phyloP scores from a whole-genome alignment of 2,797 vertebrate genomes.

The Valencia hispanica region DNA sequence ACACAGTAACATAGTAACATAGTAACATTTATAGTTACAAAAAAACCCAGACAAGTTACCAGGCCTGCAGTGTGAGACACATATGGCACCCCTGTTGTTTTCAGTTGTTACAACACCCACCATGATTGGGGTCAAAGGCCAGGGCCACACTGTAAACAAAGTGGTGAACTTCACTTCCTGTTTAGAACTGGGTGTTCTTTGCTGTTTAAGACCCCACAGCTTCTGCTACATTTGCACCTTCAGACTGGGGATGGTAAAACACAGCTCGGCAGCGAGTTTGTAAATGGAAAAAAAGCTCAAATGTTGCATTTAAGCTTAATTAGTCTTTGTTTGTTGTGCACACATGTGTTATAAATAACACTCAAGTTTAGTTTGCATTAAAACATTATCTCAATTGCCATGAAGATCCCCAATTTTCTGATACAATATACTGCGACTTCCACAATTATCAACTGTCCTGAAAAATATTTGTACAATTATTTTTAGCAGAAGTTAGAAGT shows the following conservation, averaged over 20 bases:
- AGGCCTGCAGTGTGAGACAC: constrained; percentile 29
- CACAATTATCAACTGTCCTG: not conserved
- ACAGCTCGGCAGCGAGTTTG: not conserved
- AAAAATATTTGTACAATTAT: not conserved
- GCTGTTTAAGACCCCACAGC: constrained; percentile 37
- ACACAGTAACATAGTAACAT: no score
- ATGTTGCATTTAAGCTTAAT: not conserved
- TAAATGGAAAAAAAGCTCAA: not conserved
- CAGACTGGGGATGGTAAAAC: not conserved
- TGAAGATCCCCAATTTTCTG: no score
- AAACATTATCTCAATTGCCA: not conserved
- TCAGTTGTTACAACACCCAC: constrained; percentile 64
- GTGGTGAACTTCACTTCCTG: constrained; percentile 68
- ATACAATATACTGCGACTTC: not conserved
- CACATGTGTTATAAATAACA: not conserved
- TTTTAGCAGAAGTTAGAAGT: not conserved
- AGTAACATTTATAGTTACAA: no score
- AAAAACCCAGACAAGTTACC: constrained; percentile 2
- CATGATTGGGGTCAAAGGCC: constrained; percentile 64
- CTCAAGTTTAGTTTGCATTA: not conserved
- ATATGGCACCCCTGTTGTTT: constrained; percentile 36
- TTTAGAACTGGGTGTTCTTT: constrained; percentile 57
- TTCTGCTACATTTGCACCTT: constrained; percentile 29
- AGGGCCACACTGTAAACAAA: constrained; percentile 65
- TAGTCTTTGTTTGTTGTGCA: not conserved